Percentiles rank a stretch among this genome's conserved stretches.
phyloP scores from a whole-genome alignment of 2,113 vertebrate genomes.

The Phyllopteryx taeniolatus region DNA sequence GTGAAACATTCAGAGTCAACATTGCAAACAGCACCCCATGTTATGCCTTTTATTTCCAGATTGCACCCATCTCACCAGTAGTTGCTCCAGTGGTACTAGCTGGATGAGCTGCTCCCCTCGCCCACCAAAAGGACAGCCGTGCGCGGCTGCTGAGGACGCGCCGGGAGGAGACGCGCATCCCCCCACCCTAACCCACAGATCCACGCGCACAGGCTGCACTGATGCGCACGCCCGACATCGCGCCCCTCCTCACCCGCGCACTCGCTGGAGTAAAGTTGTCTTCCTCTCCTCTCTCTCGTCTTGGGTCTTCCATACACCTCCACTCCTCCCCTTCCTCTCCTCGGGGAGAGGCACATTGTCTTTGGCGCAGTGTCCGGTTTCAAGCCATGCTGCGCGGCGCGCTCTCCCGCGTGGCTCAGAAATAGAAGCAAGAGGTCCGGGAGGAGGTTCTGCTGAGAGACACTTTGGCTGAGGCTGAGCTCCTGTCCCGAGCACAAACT shows the following conservation, averaged over 20 bases:
- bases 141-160: slow-evolving; percentile 51
- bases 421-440: slow-evolving; percentile 42
- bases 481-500: slow-evolving; percentile 5
- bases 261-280: slow-evolving; percentile 32
- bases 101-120: not conserved
- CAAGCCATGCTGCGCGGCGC: slow-evolving; percentile 54
- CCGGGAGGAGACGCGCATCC: slow-evolving; percentile 51
- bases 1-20: not conserved
- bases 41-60: not conserved
- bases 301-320: not conserved
- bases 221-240: slow-evolving; percentile 35
- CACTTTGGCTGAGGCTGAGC: slow-evolving; percentile 7
- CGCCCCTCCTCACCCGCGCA: not conserved
- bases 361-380: slow-evolving; percentile 72
- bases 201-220: slow-evolving; percentile 19
- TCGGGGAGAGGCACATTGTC: slow-evolving; percentile 44
- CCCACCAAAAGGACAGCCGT: slow-evolving; percentile 67
- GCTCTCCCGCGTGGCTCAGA: slow-evolving; percentile 45
- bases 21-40: not conserved
- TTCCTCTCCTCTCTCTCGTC: not conserved
- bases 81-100: slow-evolving; percentile 11
- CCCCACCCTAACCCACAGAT: slow-evolving; percentile 5
- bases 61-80: slow-evolving; percentile 11
- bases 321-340: not conserved
- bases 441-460: slow-evolving; percentile 29